phyloP scores from a whole-genome alignment of 2,113 vertebrate genomes.

The Collichthys lucidus region DNA sequence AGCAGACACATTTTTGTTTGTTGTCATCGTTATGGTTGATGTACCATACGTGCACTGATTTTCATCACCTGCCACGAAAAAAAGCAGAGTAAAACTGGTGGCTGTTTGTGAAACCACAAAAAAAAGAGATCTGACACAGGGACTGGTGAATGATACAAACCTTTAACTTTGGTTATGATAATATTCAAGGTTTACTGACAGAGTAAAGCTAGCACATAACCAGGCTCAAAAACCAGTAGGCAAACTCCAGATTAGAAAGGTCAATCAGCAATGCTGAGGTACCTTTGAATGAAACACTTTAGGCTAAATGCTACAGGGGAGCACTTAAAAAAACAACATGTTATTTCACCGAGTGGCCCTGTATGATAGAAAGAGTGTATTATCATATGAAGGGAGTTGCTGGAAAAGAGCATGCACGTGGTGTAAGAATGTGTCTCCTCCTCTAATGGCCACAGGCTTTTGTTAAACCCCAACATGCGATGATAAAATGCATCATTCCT shows the following conservation, averaged over 20 bases:
- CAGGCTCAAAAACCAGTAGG: neutral
- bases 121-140: neutral
- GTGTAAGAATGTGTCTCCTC: conserved; percentile 21
- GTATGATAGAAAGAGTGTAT: neutral
- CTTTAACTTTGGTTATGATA: neutral
- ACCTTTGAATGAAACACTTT: neutral
- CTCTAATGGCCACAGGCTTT: conserved; percentile 41
- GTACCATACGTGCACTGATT: conserved; percentile 54
- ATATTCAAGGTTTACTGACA: neutral
- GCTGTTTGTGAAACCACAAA: conserved; percentile 20
- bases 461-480: conserved; percentile 52
- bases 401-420: conserved; percentile 55
- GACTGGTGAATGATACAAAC: neutral
- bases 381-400: conserved; percentile 2
- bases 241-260: conserved; percentile 2
- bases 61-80: conserved; percentile 28
- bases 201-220: neutral
- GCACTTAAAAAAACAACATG: neutral
- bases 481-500: conserved; percentile 61
- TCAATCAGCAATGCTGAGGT: conserved; percentile 9
- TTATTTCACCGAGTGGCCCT: neutral
- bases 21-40: conserved; percentile 42
- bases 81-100: conserved; percentile 16
- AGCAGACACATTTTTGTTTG: conserved; percentile 36
- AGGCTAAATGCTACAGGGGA: neutral